phyloP scores from a whole-genome alignment of 2,888 invertebrate genomes.

The Sphecodes monilicornis region DNA sequence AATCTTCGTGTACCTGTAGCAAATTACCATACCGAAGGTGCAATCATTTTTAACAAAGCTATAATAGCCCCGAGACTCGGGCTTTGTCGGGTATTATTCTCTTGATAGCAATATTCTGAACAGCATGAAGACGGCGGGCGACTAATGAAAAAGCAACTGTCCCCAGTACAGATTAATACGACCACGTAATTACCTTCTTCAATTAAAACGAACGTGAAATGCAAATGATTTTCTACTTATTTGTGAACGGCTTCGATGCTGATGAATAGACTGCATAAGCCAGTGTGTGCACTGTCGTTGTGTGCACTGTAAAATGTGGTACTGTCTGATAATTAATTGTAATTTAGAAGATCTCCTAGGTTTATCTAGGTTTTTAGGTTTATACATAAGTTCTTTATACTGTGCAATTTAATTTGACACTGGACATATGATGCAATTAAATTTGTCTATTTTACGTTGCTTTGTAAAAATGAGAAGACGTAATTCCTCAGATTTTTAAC shows the following conservation, averaged over 20 bases:
- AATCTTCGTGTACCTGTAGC: neutral
- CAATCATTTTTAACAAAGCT: conserved; percentile 10
- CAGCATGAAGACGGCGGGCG: neutral
- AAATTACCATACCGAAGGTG: conserved; percentile 3
- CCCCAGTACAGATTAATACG: neutral
- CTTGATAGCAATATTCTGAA: neutral
- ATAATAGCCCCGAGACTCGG: neutral
- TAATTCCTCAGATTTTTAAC: too few relatives aligned
- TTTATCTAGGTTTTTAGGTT: neutral
- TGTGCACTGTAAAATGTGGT: too few relatives aligned
- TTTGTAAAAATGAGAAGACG: too few relatives aligned
- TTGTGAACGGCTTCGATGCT: neutral
- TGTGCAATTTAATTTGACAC: too few relatives aligned
- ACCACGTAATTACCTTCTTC: neutral
- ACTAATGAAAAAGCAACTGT: neutral
- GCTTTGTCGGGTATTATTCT: neutral
- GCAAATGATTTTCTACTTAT: neutral
- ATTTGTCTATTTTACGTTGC: too few relatives aligned
- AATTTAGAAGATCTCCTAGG: too few relatives aligned
- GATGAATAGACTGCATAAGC: neutral
- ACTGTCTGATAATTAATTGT: neutral
- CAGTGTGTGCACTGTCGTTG: neutral
- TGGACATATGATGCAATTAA: too few relatives aligned
- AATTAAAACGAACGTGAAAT: neutral
- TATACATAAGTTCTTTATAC: too few relatives aligned